Evolutionary conservation across 2,113 vertebrate genomes (phyloP).

Genomic region (Ctenomys sociabilis): DNA sequence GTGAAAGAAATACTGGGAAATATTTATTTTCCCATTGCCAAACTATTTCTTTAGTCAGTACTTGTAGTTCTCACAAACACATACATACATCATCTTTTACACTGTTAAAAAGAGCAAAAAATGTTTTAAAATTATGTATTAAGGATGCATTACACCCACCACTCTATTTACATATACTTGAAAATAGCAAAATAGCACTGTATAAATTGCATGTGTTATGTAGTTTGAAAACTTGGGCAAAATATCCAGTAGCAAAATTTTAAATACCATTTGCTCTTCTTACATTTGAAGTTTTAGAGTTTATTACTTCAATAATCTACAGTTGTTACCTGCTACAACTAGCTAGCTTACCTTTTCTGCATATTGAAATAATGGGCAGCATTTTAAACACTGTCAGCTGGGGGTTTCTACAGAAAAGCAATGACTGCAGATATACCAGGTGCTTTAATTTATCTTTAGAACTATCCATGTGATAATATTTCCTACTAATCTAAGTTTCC

Average conservation of each 20-base stretch:
- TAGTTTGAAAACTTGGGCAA: background rate
- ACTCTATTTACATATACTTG: conserved; percentile 30
- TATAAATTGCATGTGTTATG: background rate
- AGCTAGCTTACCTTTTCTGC: background rate
- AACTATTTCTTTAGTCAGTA: conserved; percentile 8
- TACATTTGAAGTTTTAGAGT: background rate
- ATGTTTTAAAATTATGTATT: conserved; percentile 45
- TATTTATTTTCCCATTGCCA: conserved; percentile 33
- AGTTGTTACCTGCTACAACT: background rate
- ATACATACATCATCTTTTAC: conserved; percentile 4
- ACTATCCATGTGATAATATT: background rate
- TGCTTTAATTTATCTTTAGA: background rate
- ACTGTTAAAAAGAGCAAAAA: conserved; percentile 32
- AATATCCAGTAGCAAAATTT: conserved; percentile 12
- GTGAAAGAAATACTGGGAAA: conserved; percentile 6
- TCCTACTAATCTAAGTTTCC: background rate
- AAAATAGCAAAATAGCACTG: background rate
- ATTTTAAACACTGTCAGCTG: background rate
- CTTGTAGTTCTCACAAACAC: conserved; percentile 30
- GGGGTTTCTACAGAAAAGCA: conserved; percentile 44
- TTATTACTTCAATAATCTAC: background rate
- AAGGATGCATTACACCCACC: background rate
- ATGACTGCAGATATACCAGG: conserved; percentile 15
- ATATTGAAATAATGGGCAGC: background rate
- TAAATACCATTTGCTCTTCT: background rate